Base-by-base conservation (phyloP, 2,888 invertebrate species). In the Drymonia ruficornis region DNA sequence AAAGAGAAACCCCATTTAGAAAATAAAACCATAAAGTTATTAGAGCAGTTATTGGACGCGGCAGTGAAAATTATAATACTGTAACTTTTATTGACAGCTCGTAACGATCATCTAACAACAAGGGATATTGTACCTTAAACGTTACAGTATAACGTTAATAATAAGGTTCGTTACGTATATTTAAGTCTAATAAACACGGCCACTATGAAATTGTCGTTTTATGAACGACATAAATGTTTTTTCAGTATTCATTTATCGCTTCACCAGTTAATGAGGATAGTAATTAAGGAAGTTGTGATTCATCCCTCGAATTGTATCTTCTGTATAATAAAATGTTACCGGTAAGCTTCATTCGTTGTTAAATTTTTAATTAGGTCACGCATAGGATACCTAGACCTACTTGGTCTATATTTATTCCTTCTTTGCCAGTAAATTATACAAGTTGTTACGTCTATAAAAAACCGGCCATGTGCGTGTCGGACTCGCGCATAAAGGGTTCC, bases 191-290 rank as follows among this genome's bases (percentile, higher is more conserved):
- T 60, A 54, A 48, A 58, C 40, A 57, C 58, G 57, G 49, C 36
- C 34, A 50, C 56, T 59, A 70, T 50, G 48, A 63, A 61, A 70
- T 61, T 72, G 63, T 56, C 56, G 53, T 63, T 69, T 63, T 58
- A 69, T 50, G 61, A 61, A 53, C n/a, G 23, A 46, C 28, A 23
- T 65, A 56, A 60, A 69, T 46, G 58, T 58, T 56, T 43, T 45
- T 48, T 46, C 44, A 18, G 23, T 23, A 44, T 45, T 59, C 61
- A 54, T 70, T 69, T 69, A 65, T 59, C 50, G 56, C 55, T 59
- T 63, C 52, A 54, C 36, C 43, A 59, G 50, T 56, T 71, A 68
- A 65, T 68, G 57, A 58, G 58, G 19, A 56, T 16, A 55, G 50
- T 36, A 49, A 53, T 61, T 57, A 54, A 51, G 45, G 52, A 65